Evolutionary conservation across 1,140 invertebrate species (phyloP), one percentile per base, ranked within the genome.

Genomic region (Hyphantria cunea): DNA sequence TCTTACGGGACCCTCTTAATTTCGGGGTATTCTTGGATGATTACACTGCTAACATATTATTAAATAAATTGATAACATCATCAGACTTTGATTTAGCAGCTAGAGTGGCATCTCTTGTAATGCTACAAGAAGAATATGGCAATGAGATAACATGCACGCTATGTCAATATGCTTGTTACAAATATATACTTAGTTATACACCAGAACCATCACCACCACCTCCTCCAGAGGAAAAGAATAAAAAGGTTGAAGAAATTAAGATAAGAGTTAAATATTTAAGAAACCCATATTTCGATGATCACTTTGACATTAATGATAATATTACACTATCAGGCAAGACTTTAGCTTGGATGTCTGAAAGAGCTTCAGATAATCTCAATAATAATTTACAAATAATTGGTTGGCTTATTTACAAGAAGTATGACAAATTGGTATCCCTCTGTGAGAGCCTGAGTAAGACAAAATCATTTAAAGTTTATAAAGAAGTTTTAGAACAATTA

Each of bases 1-100:
- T 98, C 11, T 84, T 99, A 11, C 93, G 95, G 72, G 95, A 98
- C 80, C 93, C 97, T 49, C 85, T 97, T 9, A 95, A 96, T 76
- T 99, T 96, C 91, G 98, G 98, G 0, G 87, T 99, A 32, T 98
- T 99, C 80, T 92, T 96, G 11, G 97, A 99, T 90, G 85, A 94
- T 56, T 95, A 95, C 72, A 91, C 93, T 41, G 94, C 94, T 42
- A 97, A 97, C 88, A 90, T 98, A 11, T 84, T 98, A n/a, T 93
- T 99, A 90, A 94, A 98, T 75, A 90, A 92, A 33, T 95, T 97
- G 69, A 84, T 98, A 13, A 94, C 95, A 74, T 86, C 92, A 4
- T 85, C 94, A 51, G 92, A 97, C 78, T 95, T 91, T 82, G 82
- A 87, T 73, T 93, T 93, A 66, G 97, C 97, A 8, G 94, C 96